Evolutionary conservation across 2,888 invertebrate species (phyloP), one percentile per base, ranked within the genome.

Genomic region (Anagyrus pseudococci): DNA sequence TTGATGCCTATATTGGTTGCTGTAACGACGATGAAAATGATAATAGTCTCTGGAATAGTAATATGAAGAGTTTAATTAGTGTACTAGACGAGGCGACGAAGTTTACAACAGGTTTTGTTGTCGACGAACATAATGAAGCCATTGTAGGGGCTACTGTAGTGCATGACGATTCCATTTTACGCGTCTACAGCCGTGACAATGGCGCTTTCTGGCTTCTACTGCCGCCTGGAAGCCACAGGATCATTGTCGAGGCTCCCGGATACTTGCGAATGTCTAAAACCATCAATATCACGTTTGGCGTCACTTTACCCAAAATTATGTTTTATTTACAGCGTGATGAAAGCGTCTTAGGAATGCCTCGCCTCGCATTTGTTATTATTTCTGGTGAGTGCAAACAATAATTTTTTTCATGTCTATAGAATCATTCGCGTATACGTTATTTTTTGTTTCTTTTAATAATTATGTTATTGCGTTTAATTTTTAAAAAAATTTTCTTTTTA

Each of bases 291-390:
- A 73, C 79, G 1, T 70, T 75, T 37, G 68, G 73, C 2, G 69
- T 71, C 2, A 75, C 67, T 46, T 70, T 72, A 48, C 61, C 73
- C 1, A 70, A 69, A 48, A 33, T 92, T 0, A 82, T 92, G 67
- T 87, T 93, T 69, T 89, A 88, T 68, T 75, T 94, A 58, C 84
- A 85, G 48, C 82, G 83, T 13, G 88, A 92, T 71, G 88, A 89
- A 68, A 84, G 83, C 64, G 86, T 93, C 17, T 82, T 90, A 70
- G 93, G 93, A 0, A 82, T 94, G 82, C 91, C 93, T 0, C 82
- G 93, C 26, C 83, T 92, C 22, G 84, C 89, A 1, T 94, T 94
- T 76, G 87, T 93, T 33, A 85, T 92, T 73, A 75, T 92, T 10
- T 84, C 89, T 69, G 92, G 93, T 87, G 74, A 76, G 80, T 58